These are phyloP conservation scores for Rhinichthys klamathensis DNA, from an alignment of 2,113 vertebrate genomes.

Conservation along the genomic window DNA sequence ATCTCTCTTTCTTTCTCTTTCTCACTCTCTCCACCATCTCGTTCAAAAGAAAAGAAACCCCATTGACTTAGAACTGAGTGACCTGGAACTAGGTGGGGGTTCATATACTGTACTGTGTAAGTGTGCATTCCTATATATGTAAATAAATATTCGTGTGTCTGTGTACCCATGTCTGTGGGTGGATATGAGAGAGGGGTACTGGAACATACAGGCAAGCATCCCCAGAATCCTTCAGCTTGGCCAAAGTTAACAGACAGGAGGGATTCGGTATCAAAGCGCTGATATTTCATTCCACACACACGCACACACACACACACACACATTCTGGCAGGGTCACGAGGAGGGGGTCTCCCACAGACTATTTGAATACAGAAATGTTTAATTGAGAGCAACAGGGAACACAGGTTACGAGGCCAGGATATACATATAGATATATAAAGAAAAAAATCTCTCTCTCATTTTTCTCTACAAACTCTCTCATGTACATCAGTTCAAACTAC, in stretches of 20 bases:
- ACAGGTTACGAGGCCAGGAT: constrained; percentile 55
- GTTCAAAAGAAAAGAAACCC: constrained; percentile 67
- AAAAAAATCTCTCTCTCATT: neutral
- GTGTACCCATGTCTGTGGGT: constrained; percentile 30
- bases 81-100: constrained; percentile 76
- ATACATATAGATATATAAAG: constrained; percentile 11
- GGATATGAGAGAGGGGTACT: constrained; percentile 64
- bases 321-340: constrained; percentile 88
- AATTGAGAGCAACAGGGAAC: constrained; percentile 85
- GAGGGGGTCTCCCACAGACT: constrained; percentile 89
- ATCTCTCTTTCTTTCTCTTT: constrained; percentile 60
- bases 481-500: neutral
- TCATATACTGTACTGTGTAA: constrained; percentile 34
- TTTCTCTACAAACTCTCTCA: neutral
- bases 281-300: constrained; percentile 87
- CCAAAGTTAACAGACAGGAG: constrained; percentile 96
- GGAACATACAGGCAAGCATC: constrained; percentile 85
- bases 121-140: constrained; percentile 20
- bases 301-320: constrained; percentile 55
- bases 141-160: constrained; percentile 33
- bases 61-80: constrained; percentile 78
- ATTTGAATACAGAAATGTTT: constrained; percentile 92
- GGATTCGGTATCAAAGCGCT: constrained; percentile 97
- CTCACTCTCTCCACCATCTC: constrained; percentile 50
- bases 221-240: constrained; percentile 85